These are phyloP conservation scores for Phortica variegata DNA, from an alignment of 1,140 invertebrate genomes.

Conservation along the genomic window DNA sequence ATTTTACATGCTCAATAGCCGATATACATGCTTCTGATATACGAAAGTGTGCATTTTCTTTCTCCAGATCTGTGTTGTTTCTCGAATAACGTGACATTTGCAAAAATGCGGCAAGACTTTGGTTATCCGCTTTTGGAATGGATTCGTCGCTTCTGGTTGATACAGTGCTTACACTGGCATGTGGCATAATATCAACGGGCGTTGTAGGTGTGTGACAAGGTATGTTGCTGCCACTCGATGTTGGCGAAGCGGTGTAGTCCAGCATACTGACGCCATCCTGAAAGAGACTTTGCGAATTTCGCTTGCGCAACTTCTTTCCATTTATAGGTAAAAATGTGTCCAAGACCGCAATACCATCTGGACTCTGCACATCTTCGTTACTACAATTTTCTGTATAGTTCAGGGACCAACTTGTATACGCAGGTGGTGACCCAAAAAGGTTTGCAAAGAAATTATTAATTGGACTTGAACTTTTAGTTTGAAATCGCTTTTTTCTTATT, in stretches of 20 bases:
- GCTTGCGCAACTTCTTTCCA: conserved; percentile 61
- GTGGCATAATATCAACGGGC: background rate
- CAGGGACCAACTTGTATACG: conserved; percentile 45
- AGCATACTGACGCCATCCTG: conserved; percentile 60
- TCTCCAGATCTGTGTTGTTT: conserved; percentile 75
- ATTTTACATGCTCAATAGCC: conserved; percentile 74
- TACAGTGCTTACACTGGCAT: conserved; percentile 61
- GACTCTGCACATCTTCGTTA: background rate
- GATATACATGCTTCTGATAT: conserved; percentile 83
- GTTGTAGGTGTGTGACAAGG: conserved; percentile 41
- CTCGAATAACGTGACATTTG: conserved; percentile 71
- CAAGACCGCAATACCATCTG: conserved; percentile 20
- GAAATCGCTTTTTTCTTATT: background rate
- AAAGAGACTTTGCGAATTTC: conserved; percentile 65
- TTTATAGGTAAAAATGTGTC: conserved; percentile 51
- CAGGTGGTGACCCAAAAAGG: conserved; percentile 35
- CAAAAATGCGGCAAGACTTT: conserved; percentile 74
- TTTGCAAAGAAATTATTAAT: conserved; percentile 35
- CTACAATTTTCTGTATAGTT: no score
- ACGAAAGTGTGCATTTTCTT: conserved; percentile 85
- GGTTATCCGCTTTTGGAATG: conserved; percentile 63
- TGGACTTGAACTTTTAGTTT: conserved; percentile 23
- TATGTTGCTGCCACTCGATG: conserved; percentile 51
- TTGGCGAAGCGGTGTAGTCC: conserved; percentile 57
- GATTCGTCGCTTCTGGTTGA: conserved; percentile 7